Conservation (phyloP, 2,888 invertebrate species). For the Plebejus anna region DNA sequence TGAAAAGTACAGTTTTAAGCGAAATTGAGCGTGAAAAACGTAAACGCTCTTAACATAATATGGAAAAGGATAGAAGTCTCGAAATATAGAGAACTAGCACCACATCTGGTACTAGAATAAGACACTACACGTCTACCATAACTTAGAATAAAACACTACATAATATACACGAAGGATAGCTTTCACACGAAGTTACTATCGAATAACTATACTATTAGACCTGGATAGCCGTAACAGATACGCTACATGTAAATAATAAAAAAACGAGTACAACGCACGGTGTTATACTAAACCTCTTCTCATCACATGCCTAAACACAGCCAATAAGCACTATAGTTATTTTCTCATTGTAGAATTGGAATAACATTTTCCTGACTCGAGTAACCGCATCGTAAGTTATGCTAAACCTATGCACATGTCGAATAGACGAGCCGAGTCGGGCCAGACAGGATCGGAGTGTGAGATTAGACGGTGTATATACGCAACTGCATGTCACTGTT, state of each 20-base stretch:
- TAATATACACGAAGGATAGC: conserved; percentile 59
- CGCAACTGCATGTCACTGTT: conserved; percentile 78
- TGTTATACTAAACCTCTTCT: conserved; percentile 77
- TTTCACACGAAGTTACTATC: conserved; percentile 58
- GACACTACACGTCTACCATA: not conserved
- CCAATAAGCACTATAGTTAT: conserved; percentile 77
- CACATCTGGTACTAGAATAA: conserved; percentile 15
- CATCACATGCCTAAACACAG: conserved; percentile 79
- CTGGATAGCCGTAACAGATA: conserved; percentile 53
- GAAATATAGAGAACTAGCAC: conserved; percentile 19
- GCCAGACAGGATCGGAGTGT: conserved; percentile 52
- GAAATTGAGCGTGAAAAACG: too few relatives aligned
- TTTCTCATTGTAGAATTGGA: conserved; percentile 76
- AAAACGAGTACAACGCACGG: conserved; percentile 64
- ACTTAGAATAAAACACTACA: conserved; percentile 43
- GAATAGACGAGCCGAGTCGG: conserved; percentile 47
- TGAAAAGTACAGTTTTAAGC: too few relatives aligned
- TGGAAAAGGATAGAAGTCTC: not conserved
- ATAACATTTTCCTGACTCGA: conserved; percentile 76
- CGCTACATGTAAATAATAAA: conserved; percentile 75
- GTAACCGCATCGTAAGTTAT: conserved; percentile 78
- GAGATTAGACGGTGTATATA: conserved; percentile 70
- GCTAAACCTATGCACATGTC: conserved; percentile 78
- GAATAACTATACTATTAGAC: conserved; percentile 52
- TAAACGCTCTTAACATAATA: not conserved